Percentiles rank a stretch among this genome's conserved stretches.
Conservation (phyloP, 2,113 vertebrate species). For the Paracanthobrama guichenoti region DNA sequence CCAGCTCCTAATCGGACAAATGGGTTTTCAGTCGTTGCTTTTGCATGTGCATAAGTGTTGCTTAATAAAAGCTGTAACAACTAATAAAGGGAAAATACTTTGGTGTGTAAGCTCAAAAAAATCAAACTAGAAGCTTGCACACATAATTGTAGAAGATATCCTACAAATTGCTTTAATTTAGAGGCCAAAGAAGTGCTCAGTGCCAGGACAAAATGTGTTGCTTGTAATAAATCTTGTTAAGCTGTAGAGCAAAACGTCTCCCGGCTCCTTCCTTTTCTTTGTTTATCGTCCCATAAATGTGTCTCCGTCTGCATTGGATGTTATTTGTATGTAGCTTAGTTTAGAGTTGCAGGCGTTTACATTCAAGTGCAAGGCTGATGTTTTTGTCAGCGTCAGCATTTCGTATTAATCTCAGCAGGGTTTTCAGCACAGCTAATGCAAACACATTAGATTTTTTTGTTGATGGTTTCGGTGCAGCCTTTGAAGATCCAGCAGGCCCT, state of each 20-base stretch:
- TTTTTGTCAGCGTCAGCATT: neutral
- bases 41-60: too few species aligned
- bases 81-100: too few species aligned
- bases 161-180: too few species aligned
- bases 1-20: conserved; percentile 1
- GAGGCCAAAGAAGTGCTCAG: too few species aligned
- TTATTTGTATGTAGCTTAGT: neutral
- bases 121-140: too few species aligned
- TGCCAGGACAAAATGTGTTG: too few species aligned
- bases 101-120: too few species aligned
- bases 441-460: neutral
- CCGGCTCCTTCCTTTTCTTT: neutral
- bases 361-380: conserved; percentile 4
- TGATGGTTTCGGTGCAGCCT: neutral
- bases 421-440: conserved; percentile 17
- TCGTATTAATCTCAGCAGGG: neutral
- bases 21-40: neutral
- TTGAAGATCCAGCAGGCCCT: neutral
- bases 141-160: too few species aligned
- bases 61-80: too few species aligned
- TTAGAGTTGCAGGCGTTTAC: neutral
- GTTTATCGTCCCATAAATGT: neutral
- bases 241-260: conserved; percentile 20
- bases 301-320: neutral
- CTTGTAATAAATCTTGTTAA: neutral